Conservation (phyloP, 2,113 vertebrate species). For the Pollimyrus isidori region DNA sequence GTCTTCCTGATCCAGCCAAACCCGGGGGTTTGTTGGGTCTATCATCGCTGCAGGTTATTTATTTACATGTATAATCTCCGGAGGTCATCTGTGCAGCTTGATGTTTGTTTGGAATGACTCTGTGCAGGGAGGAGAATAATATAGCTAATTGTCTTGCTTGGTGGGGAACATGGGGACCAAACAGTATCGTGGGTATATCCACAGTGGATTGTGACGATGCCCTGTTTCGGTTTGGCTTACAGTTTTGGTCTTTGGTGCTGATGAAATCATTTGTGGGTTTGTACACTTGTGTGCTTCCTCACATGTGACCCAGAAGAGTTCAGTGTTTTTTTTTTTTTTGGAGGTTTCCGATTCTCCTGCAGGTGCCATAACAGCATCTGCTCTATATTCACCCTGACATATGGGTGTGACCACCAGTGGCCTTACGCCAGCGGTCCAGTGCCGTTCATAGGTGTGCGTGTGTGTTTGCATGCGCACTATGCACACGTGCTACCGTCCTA, state of each 20-base stretch:
- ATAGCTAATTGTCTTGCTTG: neutral
- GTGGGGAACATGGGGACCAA: neutral
- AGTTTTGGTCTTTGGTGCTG: neutral
- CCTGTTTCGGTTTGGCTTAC: neutral
- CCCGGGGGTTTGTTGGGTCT: neutral
- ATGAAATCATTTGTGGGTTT: neutral
- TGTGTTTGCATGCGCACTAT: too few relatives aligned
- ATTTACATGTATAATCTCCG: neutral
- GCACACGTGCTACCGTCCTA: neutral
- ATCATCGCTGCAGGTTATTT: neutral
- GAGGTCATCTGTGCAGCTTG: neutral
- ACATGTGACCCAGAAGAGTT: neutral
- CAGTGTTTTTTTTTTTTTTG: too few relatives aligned
- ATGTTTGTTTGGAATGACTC: neutral
- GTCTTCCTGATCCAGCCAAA: neutral
- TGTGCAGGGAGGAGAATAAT: neutral
- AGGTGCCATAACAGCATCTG: neutral
- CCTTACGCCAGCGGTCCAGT: neutral
- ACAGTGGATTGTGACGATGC: neutral
- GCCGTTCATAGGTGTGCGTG: neutral
- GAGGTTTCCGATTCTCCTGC: neutral
- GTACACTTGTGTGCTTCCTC: neutral
- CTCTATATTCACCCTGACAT: neutral
- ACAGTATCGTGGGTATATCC: neutral
- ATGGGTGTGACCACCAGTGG: neutral